Percentiles rank a stretch among this genome's conserved stretches.
These are phyloP conservation scores for Geotrypetes seraphini DNA, from an alignment of 2,797 vertebrate species.

Conservation along the genomic window DNA sequence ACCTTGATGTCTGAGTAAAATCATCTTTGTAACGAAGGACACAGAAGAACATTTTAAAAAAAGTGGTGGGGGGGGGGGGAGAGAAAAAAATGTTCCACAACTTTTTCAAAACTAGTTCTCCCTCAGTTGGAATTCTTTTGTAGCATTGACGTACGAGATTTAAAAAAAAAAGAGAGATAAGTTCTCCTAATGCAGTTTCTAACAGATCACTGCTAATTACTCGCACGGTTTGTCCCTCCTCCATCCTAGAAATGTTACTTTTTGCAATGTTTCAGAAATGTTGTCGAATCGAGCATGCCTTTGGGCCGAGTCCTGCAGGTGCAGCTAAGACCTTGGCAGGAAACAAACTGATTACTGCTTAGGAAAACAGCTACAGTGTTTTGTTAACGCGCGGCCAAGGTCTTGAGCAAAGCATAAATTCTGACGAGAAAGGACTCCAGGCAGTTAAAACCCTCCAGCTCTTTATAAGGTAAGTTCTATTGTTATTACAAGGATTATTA, in stretches of 20 bases:
- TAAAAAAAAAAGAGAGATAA: conserved; percentile 49
- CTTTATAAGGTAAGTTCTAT: conserved; percentile 54
- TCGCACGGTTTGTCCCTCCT: conserved; percentile 22
- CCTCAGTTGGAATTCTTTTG: conserved; percentile 28
- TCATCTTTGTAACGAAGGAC: conserved; percentile 51
- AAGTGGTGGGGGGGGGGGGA: too few species aligned
- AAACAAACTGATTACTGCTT: conserved; percentile 46
- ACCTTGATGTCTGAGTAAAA: conserved; percentile 68
- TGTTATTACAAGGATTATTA: too few species aligned
- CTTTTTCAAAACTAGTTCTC: conserved; percentile 57
- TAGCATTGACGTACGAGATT: conserved; percentile 50
- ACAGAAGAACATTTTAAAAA: conserved; percentile 57
- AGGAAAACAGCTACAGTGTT: conserved; percentile 68
- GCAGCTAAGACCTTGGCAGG: conserved; percentile 54
- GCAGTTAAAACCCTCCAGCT: conserved; percentile 33
- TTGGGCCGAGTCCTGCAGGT: conserved; percentile 52
- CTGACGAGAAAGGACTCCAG: conserved; percentile 25
- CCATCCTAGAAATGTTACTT: conserved; percentile 11
- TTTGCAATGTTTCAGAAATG: conserved; percentile 19
- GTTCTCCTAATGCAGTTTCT: conserved; percentile 28
- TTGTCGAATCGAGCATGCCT: conserved; percentile 6
- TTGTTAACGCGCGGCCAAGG: conserved; percentile 79
- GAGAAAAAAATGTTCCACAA: conserved; percentile 36
- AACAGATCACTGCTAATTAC: conserved; percentile 22
- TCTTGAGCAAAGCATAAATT: conserved; percentile 74